Percentiles rank a stretch among this genome's conserved stretches.
These are phyloP conservation scores for Euzophera pinguis DNA, from an alignment of 2,888 invertebrate genomes.

Conservation along the genomic window DNA sequence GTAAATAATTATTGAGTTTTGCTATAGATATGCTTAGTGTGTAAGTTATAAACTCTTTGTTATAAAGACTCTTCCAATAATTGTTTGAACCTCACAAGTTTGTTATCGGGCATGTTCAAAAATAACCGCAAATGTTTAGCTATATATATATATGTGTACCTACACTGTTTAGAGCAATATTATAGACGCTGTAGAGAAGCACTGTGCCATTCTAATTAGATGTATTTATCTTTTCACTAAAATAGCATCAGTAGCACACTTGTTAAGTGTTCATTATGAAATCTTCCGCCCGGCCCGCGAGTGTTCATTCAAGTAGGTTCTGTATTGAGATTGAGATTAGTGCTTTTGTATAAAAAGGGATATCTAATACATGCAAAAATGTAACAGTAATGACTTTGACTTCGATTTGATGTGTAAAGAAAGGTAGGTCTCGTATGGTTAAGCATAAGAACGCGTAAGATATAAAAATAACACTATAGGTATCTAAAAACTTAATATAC, in stretches of 20 bases:
- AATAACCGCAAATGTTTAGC: slow-evolving; percentile 12
- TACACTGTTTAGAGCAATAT: slow-evolving; percentile 21
- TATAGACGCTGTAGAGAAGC: slow-evolving; percentile 28
- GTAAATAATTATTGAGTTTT: slow-evolving; percentile 59
- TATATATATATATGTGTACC: not conserved
- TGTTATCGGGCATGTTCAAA: slow-evolving; percentile 34
- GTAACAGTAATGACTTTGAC: not conserved
- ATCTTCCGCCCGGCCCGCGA: slow-evolving; percentile 10
- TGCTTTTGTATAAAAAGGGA: not conserved
- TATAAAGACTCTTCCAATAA: slow-evolving; percentile 47
- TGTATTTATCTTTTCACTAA: slow-evolving; percentile 22
- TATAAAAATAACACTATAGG: not conserved
- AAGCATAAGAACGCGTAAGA: not conserved
- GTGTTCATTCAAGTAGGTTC: slow-evolving; percentile 6
- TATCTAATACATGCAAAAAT: not conserved
- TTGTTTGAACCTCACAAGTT: slow-evolving; percentile 39
- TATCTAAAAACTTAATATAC: no score
- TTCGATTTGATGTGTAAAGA: not conserved
- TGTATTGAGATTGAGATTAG: not conserved
- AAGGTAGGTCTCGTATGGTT: no score
- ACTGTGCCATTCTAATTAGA: slow-evolving; percentile 38
- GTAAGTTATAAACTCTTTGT: slow-evolving; percentile 30
- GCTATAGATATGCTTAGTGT: slow-evolving; percentile 30
- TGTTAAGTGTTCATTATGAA: slow-evolving; percentile 7
- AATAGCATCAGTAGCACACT: slow-evolving; percentile 11